Evolutionary conservation across 1,140 invertebrate genomes (phyloP), one percentile per base, ranked within the genome.

Genomic region (Elysia chlorotica): DNA sequence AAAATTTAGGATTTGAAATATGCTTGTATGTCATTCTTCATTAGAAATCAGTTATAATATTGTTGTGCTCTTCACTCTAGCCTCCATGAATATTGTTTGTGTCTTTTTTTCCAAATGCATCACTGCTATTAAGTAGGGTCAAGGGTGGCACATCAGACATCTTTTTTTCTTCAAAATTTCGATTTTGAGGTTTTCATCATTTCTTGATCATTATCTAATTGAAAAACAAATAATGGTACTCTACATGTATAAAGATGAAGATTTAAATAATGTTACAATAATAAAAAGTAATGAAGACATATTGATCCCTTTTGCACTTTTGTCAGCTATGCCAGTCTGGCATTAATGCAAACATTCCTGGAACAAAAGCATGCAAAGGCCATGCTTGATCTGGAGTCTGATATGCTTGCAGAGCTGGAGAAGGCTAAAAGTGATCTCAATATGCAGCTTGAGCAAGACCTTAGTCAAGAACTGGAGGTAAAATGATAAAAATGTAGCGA

Each of bases 321-420:
- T n/a, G n/a, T n/a, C n/a, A 87, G 85, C 3, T 73, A 78, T 61
- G 83, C 84, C n/a, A 81, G 80, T 65, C 62, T 78, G n/a, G 76
- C 85, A 2, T 70, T 87, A 57, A 78, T 78, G 48, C 69, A 78
- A 2, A 61, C 72, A 1, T 78, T 82, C 74, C 71, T 87, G 74
- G 81, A 86, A 30, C 82, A 83, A 73, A 71, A 76, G 37, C 82
- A 85, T 66, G 79, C 77, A 56, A 80, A 78, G 71, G 78, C 81
- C 1, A 78, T 78, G 76, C 67, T 76, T 1, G 77, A 85, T 2
- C 76, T 87, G 3, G 83, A 87, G 53, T 48, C 71, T 28, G 84
- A 86, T 71, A 85, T 85, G 82, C 71, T 80, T 23, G 35, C 79
- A 3, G 84, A 85, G 62, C 53, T 87, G 53, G 81, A 86, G 67